Evolutionary conservation across 37 sponge, comb jelly and placozoan genomes (phyloP), one percentile per base, ranked within the genome.

Genomic region (Spongilla lacustris): DNA sequence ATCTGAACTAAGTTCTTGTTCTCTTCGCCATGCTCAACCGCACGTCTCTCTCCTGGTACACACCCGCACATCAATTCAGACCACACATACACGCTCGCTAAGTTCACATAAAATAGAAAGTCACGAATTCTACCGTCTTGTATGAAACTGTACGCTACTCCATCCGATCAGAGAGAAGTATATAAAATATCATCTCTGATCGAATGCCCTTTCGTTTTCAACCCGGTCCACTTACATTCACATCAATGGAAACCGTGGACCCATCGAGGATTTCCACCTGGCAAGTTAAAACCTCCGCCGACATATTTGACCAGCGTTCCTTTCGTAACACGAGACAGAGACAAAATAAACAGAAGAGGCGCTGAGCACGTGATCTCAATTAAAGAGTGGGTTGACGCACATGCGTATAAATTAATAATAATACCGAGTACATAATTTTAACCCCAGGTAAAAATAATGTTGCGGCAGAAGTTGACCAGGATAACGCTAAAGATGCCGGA

Each of bases 181-280:
- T 17, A 14, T 1, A 58, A 1, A 14, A 17, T 19, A 58, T 46
- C n/a, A n/a, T 3, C 41, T 41, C 3, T 41, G 41, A 58, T 6
- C 58, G 11, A 58, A 58, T 58, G 19, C 58, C 58, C 58, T 58
- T 58, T 58, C 19, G 14, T 19, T 58, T 46, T 46, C 46, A 17
- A 58, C 14, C 41, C 0, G 46, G 58, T 36, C 26, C 0, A 71
- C 90, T 94, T 86, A 94, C 95, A 27, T 84, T 84, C 4, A 94
- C 85, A 74, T 94, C 95, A 35, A 91, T 88, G 27, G 81, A 58
- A 38, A 94, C 78, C 30, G 83, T 91, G 36, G 95, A 91, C 12
- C 87, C 91, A 67, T 94, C 95, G 71, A 94, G 72, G 28, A 91
- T 76, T 50, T 85, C 82, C 27, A 94, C 85, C 25, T 88, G 86